A percentile compares a stretch with the other conserved stretches of the same genome.
phyloP scores from a whole-genome alignment of 2,888 invertebrate genomes.

The Dryobota labecula region DNA sequence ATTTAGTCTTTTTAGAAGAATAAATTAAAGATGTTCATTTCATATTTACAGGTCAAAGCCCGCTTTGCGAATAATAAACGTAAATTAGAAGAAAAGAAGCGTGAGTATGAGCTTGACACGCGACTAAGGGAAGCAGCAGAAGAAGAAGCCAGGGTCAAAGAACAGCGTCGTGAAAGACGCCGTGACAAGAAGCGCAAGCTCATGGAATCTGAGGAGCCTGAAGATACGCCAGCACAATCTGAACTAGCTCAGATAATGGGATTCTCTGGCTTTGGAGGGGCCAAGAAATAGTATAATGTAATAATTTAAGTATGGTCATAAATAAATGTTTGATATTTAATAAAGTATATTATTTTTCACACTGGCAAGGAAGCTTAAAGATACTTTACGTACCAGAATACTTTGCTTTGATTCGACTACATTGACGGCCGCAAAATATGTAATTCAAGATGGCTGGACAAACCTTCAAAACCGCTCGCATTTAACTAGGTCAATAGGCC shows the following conservation, averaged over 20 bases:
- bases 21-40: neutral
- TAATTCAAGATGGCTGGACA: too few relatives aligned
- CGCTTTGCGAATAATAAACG: slow-evolving; percentile 98
- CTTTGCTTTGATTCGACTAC: neutral
- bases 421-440: neutral
- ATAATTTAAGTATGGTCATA: slow-evolving; percentile 25
- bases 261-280: slow-evolving; percentile 97
- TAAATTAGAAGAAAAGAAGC: slow-evolving; percentile 98
- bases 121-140: slow-evolving; percentile 97
- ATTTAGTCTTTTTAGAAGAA: neutral
- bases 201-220: slow-evolving; percentile 90
- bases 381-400: too few relatives aligned
- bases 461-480: too few relatives aligned
- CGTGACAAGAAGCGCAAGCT: slow-evolving; percentile 97
- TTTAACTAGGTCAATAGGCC: too few relatives aligned
- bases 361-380: neutral
- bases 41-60: slow-evolving; percentile 92
- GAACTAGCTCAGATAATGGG: slow-evolving; percentile 98
- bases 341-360: slow-evolving; percentile 7
- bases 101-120: slow-evolving; percentile 98
- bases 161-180: slow-evolving; percentile 96
- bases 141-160: slow-evolving; percentile 98
- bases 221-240: slow-evolving; percentile 89
- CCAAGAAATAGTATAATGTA: slow-evolving; percentile 92
- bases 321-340: slow-evolving; percentile 52